Evolutionary conservation across 1,140 invertebrate genomes (phyloP).

Genomic region (Sarcophaga peregrina): DNA sequence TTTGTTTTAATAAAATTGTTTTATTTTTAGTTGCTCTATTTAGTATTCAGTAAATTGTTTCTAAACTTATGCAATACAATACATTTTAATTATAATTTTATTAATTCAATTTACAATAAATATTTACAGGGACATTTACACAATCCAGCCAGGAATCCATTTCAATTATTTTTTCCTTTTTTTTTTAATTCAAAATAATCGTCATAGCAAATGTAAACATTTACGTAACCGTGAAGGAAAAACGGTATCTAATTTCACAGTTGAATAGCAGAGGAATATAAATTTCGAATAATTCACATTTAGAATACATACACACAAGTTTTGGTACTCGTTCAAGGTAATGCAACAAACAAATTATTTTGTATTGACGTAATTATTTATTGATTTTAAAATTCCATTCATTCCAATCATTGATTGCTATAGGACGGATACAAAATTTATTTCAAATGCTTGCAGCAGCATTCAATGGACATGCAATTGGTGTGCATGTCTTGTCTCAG

Average conservation of each 20-base stretch:
- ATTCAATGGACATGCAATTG: neutral
- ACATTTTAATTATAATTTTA: slow-evolving; percentile 16
- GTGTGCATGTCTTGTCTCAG: neutral
- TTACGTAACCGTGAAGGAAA: too few species aligned
- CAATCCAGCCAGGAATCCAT: neutral
- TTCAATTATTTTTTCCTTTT: neutral
- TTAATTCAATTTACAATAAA: slow-evolving; percentile 38
- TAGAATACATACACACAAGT: too few species aligned
- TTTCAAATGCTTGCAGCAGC: neutral
- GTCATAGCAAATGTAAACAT: too few species aligned
- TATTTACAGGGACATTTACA: slow-evolving; percentile 29
- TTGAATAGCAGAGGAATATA: too few species aligned
- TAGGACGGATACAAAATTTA: neutral
- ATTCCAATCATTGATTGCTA: neutral
- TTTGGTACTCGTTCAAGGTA: too few species aligned
- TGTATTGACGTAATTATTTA: too few species aligned
- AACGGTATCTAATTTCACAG: too few species aligned
- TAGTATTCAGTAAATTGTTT: slow-evolving; percentile 36
- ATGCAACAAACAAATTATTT: too few species aligned
- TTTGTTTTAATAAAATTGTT: slow-evolving; percentile 23
- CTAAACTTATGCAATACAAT: slow-evolving; percentile 33
- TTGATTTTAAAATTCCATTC: neutral
- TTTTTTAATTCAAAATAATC: neutral
- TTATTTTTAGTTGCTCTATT: slow-evolving; percentile 23
- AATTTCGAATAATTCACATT: too few species aligned